Conservation (phyloP, 2,888 invertebrate genomes). For the Lamellibrachia columna region DNA sequence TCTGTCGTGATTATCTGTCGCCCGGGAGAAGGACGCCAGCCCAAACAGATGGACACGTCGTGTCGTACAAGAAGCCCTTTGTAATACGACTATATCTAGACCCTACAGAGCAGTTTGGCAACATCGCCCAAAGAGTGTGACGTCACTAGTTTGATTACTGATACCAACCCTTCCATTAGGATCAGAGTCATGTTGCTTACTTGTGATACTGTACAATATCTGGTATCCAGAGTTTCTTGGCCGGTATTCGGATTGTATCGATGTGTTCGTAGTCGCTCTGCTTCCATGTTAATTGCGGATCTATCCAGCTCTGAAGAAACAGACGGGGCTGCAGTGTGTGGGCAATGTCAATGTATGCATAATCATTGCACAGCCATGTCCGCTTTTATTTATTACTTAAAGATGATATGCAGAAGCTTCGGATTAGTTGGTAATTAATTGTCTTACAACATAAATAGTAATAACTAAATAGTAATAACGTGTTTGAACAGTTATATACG, state of each 20-base stretch:
- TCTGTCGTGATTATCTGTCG: too few species aligned
- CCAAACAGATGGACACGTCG: too few species aligned
- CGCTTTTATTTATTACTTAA: neutral
- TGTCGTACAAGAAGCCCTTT: too few species aligned
- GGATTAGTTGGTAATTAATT: too few species aligned
- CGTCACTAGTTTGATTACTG: too few species aligned
- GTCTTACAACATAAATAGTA: too few species aligned
- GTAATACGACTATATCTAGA: too few species aligned
- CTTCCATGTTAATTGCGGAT: constrained; percentile 45
- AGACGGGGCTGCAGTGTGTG: neutral
- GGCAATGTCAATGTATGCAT: neutral
- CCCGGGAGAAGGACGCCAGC: too few species aligned
- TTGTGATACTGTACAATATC: constrained; percentile 47
- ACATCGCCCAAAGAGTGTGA: too few species aligned
- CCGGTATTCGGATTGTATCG: constrained; percentile 42
- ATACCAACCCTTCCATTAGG: too few species aligned
- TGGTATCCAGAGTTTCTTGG: constrained; percentile 45
- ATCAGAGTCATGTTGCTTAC: constrained; percentile 34
- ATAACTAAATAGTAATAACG: too few species aligned
- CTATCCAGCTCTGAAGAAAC: constrained; percentile 42
- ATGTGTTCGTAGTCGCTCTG: constrained; percentile 40
- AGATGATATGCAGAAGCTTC: neutral
- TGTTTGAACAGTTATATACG: neutral
- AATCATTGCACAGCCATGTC: neutral
- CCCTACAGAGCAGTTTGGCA: too few species aligned